Percentiles rank a stretch among this genome's conserved stretches.
Conservation (phyloP, 2,797 vertebrate genomes). For the Malacoraja senta region DNA sequence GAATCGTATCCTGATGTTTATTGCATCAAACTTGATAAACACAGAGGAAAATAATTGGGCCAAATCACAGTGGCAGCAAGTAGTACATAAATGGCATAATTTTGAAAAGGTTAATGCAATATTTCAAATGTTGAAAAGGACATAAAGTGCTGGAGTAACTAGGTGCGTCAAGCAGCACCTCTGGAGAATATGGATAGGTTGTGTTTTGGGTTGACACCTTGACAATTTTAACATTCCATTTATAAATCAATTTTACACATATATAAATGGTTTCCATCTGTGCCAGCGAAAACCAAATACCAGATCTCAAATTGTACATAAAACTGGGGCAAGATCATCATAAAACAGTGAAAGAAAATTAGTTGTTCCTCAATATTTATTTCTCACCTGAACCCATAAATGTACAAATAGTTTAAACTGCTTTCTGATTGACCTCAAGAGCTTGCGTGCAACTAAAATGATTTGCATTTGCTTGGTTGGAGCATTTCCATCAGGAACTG, state of each 20-base stretch:
- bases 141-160: too few species aligned
- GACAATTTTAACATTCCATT: neutral
- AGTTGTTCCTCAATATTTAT: neutral
- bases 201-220: too few species aligned
- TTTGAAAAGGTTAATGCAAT: neutral
- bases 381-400: neutral
- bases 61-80: neutral
- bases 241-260: neutral
- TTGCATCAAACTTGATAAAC: neutral
- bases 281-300: neutral
- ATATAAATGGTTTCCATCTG: neutral
- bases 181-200: too few species aligned
- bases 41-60: neutral
- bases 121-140: too few species aligned
- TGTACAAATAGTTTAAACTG: neutral
- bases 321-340: neutral
- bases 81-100: neutral
- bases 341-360: neutral
- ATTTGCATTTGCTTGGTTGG: neutral
- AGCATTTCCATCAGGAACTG: neutral
- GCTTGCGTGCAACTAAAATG: neutral
- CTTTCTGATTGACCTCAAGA: neutral
- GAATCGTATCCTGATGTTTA: neutral
- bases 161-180: too few species aligned
- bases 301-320: neutral